Percentiles rank a stretch among this genome's conserved stretches.
phyloP scores from a whole-genome alignment of 2,113 vertebrate genomes.

The Prietella phreatophila region DNA sequence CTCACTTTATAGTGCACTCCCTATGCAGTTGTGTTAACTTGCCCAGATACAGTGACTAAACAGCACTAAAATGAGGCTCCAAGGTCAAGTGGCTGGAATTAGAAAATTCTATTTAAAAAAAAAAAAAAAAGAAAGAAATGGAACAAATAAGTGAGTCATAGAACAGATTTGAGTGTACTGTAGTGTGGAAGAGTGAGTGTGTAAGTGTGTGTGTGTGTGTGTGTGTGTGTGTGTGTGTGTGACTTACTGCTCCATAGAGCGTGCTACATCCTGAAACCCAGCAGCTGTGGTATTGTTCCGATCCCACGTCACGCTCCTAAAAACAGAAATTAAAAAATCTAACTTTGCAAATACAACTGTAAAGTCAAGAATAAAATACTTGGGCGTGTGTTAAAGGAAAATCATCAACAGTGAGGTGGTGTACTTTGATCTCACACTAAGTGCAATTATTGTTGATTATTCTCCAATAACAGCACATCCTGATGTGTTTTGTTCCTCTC shows the following conservation, averaged over 20 bases:
- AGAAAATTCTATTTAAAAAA: background rate
- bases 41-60: background rate
- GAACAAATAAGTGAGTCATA: background rate
- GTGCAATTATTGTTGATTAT: background rate
- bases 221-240: background rate
- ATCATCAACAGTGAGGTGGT: background rate
- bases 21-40: background rate
- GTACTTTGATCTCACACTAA: background rate
- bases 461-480: background rate
- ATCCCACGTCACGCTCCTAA: constrained; percentile 88
- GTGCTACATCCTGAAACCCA: constrained; percentile 87
- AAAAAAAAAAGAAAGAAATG: background rate
- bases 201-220: background rate
- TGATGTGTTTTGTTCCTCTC: background rate
- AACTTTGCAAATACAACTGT: constrained; percentile 18
- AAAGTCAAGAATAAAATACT: background rate
- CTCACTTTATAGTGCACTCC: background rate
- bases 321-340: constrained; percentile 35
- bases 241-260: constrained; percentile 71
- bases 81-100: background rate
- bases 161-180: constrained; percentile 19
- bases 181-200: constrained; percentile 58
- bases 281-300: constrained; percentile 83
- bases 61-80: background rate
- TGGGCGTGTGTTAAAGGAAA: background rate